A percentile compares a stretch with the other conserved stretches of the same genome.
Evolutionary conservation across 2,113 vertebrate species (phyloP).

Genomic region (Piprites chloris): DNA sequence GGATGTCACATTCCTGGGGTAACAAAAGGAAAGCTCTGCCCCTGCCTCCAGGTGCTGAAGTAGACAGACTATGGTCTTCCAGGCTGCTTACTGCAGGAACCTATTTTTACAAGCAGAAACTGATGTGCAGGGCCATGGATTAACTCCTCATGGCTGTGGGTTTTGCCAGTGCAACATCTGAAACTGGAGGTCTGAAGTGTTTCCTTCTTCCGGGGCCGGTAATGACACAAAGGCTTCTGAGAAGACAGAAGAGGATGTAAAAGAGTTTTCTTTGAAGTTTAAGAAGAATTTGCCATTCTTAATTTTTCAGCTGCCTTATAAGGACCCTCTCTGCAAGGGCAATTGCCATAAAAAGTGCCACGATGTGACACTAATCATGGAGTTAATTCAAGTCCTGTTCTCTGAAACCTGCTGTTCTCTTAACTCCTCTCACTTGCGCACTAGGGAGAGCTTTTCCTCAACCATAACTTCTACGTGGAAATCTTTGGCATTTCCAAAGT

Average conservation of each 20-base stretch:
- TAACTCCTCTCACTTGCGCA: background rate
- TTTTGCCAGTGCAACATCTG: background rate
- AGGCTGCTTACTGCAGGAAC: background rate
- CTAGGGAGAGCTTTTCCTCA: background rate
- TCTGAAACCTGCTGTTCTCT: background rate
- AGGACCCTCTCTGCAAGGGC: background rate
- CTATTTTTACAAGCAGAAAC: background rate
- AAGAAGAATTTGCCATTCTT: background rate
- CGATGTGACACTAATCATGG: background rate
- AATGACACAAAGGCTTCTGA: background rate
- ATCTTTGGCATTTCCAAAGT: background rate
- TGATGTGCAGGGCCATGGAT: background rate
- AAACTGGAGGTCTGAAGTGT: background rate
- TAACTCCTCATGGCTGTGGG: background rate
- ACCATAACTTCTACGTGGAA: background rate
- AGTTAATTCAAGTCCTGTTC: background rate
- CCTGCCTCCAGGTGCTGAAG: background rate
- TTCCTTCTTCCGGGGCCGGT: background rate
- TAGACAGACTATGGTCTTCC: background rate
- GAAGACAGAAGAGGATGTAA: background rate
- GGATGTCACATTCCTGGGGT: background rate
- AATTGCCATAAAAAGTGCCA: background rate
- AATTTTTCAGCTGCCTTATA: background rate
- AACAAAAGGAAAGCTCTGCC: background rate
- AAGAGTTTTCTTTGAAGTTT: background rate